Conservation (phyloP, 2,797 vertebrate genomes). For the Clarias laeviceps region DNA sequence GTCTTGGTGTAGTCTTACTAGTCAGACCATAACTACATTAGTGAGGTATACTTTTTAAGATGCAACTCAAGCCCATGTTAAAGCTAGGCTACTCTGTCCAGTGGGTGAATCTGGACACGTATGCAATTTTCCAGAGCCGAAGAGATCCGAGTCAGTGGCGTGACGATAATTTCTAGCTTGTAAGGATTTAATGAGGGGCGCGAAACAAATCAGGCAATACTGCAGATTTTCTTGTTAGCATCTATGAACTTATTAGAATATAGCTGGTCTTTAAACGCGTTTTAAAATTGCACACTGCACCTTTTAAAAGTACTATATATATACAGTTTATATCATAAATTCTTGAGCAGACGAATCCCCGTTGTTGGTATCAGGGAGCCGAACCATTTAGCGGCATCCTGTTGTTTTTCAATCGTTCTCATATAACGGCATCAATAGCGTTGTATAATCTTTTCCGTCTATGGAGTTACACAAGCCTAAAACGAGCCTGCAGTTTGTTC, state of each 20-base stretch:
- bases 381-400: not conserved
- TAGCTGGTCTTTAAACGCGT: not conserved
- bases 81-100: not conserved
- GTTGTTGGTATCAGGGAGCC: not conserved
- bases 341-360: not conserved
- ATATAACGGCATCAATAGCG: not conserved
- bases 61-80: not conserved
- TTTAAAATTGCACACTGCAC: not conserved
- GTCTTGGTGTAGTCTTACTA: not conserved
- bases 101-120: not conserved
- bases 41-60: not conserved
- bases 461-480: not conserved
- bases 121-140: not conserved
- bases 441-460: slow-evolving; percentile 8
- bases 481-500: not conserved
- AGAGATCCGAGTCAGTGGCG: not conserved
- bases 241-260: not conserved
- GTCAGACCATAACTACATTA: not conserved
- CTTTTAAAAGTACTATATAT: not conserved
- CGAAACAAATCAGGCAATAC: not conserved
- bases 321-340: not conserved
- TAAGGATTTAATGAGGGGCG: no score
- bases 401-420: not conserved
- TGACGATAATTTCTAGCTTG: not conserved
- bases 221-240: not conserved